phyloP scores from a whole-genome alignment of 2,797 vertebrate species.

The Tamandua tetradactyla region DNA sequence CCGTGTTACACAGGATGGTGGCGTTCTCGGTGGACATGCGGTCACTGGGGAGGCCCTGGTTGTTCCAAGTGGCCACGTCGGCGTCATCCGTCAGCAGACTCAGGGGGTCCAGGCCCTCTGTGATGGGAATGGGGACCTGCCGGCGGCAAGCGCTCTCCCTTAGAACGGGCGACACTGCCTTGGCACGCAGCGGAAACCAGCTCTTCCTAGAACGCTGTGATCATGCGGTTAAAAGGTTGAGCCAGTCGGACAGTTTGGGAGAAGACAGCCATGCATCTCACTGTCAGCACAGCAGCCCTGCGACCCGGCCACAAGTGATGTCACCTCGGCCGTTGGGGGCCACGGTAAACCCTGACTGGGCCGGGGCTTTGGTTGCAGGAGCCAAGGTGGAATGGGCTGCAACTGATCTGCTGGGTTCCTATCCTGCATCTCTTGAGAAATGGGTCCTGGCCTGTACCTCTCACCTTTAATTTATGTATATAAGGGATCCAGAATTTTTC shows the following conservation, averaged over 20 bases:
- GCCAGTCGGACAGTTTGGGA: fast-evolving
- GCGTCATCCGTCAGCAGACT: slow-evolving; percentile 84
- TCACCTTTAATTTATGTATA: slow-evolving; percentile 76
- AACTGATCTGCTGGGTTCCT: not conserved
- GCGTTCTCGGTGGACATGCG: slow-evolving; percentile 86
- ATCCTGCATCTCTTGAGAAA: fast-evolving
- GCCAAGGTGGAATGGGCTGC: fast-evolving
- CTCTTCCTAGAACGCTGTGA: not conserved
- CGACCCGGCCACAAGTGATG: fast-evolving
- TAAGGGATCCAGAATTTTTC: slow-evolving; percentile 86
- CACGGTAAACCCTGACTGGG: fast-evolving
- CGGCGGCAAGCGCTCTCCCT: fast-evolving
- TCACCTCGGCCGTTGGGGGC: fast-evolving
- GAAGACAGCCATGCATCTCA: fast-evolving
- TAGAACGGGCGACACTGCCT: fast-evolving
- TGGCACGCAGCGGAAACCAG: fast-evolving
- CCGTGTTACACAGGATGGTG: slow-evolving; percentile 85
- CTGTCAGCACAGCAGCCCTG: not conserved
- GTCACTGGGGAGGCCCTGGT: slow-evolving; percentile 87
- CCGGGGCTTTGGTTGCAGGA: not conserved
- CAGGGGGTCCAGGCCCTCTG: slow-evolving; percentile 83
- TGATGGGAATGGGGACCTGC: slow-evolving; percentile 87
- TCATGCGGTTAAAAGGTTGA: fast-evolving
- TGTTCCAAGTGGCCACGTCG: slow-evolving; percentile 86
- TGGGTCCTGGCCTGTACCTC: fast-evolving